Conservation (phyloP, 2,888 invertebrate genomes). For the Cerceris rybyensis region DNA sequence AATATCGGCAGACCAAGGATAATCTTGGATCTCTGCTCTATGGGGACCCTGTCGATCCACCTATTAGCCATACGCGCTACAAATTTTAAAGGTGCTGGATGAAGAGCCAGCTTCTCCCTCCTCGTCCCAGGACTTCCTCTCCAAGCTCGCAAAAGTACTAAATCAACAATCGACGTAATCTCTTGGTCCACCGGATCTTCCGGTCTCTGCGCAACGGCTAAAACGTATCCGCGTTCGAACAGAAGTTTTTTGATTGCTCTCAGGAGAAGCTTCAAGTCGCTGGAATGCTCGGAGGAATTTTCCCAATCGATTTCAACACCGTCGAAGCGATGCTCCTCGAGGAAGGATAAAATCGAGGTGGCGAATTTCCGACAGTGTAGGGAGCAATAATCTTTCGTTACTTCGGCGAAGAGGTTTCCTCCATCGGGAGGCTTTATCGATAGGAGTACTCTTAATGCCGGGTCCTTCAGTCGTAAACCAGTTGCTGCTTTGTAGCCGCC, state of each 20-base stretch:
- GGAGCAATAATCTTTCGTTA: constrained; percentile 20
- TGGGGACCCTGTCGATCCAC: constrained; percentile 82
- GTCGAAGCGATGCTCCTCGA: constrained; percentile 89
- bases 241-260: constrained; percentile 73
- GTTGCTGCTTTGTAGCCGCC: constrained; percentile 89
- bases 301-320: constrained; percentile 89
- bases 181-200: constrained; percentile 87
- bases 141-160: constrained; percentile 87
- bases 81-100: constrained; percentile 73
- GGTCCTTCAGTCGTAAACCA: constrained; percentile 86
- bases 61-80: constrained; percentile 64
- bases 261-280: constrained; percentile 31
- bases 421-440: constrained; percentile 83
- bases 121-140: constrained; percentile 68
- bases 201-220: constrained; percentile 85
- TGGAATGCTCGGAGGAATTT: constrained; percentile 20
- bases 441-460: constrained; percentile 87
- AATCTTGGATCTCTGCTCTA: constrained; percentile 85
- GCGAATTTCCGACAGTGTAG: constrained; percentile 84
- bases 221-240: constrained; percentile 83
- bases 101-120: constrained; percentile 65
- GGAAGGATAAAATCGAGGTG: constrained; percentile 85
- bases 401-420: constrained; percentile 32
- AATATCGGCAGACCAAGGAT: constrained; percentile 89
- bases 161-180: constrained; percentile 85